Conservation (phyloP, 2,797 vertebrate species). For the Eleutherodactylus coqui region DNA sequence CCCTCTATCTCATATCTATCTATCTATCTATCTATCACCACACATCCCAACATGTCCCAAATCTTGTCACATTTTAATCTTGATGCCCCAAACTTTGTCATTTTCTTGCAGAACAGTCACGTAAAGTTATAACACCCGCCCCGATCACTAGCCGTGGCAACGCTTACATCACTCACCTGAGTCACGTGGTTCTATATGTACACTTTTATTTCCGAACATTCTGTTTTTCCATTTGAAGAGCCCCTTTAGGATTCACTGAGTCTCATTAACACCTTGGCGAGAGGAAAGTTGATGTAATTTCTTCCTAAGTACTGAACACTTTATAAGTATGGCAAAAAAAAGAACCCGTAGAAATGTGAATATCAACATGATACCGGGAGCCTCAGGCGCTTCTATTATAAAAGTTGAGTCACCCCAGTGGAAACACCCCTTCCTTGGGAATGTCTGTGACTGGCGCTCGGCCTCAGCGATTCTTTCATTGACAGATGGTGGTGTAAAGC, state of each 20-base stretch:
- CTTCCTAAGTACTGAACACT: not conserved
- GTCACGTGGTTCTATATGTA: not conserved
- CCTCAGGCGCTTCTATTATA: slow-evolving; percentile 48
- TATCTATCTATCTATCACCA: no score
- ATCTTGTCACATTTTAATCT: no score
- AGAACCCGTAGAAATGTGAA: not conserved
- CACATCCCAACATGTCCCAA: no score
- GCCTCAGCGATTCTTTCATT: slow-evolving; percentile 30
- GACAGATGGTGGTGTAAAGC: slow-evolving; percentile 51
- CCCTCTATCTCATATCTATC: no score
- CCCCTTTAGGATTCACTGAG: not conserved
- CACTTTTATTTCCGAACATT: not conserved
- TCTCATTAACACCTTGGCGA: slow-evolving; percentile 8
- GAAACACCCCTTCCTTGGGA: slow-evolving; percentile 27
- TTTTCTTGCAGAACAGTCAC: no score
- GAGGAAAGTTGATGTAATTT: slow-evolving; percentile 5
- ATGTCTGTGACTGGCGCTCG: slow-evolving; percentile 17
- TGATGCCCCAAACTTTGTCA: no score
- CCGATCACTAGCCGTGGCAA: no score
- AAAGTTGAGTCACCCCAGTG: slow-evolving; percentile 41
- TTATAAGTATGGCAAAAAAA: slow-evolving; percentile 14
- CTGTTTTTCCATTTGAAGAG: not conserved
- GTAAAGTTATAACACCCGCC: no score
- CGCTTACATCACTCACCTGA: no score
- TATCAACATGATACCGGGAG: slow-evolving; percentile 35